Evolutionary conservation across 2,888 invertebrate species (phyloP).

Genomic region (Lymantria dispar): DNA sequence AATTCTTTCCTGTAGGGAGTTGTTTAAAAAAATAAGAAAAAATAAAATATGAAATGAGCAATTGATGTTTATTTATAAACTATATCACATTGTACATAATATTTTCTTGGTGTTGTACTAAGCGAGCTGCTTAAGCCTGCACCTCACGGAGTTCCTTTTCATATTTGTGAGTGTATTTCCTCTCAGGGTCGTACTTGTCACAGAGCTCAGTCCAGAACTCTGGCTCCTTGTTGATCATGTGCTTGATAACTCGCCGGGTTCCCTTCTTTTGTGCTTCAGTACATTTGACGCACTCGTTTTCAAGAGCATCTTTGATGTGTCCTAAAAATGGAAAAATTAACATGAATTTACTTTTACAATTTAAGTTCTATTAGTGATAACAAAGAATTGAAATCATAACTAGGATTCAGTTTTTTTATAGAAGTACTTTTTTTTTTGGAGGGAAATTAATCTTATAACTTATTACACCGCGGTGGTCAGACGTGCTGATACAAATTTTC

Average conservation of each 20-base stretch:
- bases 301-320: conserved; percentile 49
- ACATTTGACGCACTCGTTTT: conserved; percentile 45
- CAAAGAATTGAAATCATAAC: no score
- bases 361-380: no score
- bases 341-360: neutral
- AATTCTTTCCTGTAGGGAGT: no score
- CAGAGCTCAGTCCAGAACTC: conserved; percentile 51
- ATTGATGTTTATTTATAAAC: neutral
- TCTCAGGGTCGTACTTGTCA: conserved; percentile 57
- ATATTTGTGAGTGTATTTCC: conserved; percentile 47
- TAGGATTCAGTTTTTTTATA: no score
- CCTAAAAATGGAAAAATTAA: conserved; percentile 27
- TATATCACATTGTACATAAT: neutral
- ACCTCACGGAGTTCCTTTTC: conserved; percentile 44
- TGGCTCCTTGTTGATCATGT: conserved; percentile 48
- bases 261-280: conserved; percentile 38
- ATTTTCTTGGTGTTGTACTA: neutral
- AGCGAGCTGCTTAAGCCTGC: conserved; percentile 9
- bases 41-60: neutral
- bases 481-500: no score
- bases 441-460: no score
- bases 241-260: conserved; percentile 35
- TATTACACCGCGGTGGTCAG: no score
- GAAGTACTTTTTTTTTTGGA: no score
- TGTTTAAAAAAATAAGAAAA: no score